A percentile compares a stretch with the other conserved stretches of the same genome.
Evolutionary conservation across 2,888 invertebrate genomes (phyloP).

Genomic region (Aporophyla lueneburgensis): DNA sequence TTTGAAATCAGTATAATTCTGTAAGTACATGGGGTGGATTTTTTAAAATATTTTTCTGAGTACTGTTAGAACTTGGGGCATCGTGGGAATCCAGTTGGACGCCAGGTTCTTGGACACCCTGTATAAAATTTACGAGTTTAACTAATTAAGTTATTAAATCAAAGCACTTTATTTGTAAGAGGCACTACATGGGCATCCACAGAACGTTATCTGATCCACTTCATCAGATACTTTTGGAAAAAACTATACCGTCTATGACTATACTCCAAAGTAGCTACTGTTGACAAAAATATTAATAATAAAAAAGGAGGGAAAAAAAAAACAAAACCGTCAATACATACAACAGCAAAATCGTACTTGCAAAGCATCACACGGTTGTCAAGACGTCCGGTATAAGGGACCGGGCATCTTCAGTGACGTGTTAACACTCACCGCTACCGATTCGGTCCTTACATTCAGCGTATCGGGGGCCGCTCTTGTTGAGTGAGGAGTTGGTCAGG

Average conservation of each 20-base stretch:
- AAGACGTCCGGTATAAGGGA: conserved; percentile 53
- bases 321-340: conserved; percentile 42
- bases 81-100: no score
- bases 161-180: neutral
- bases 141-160: no score
- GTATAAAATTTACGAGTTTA: no score
- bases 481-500: conserved; percentile 97
- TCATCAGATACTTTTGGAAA: neutral
- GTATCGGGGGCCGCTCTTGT: conserved; percentile 96
- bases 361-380: conserved; percentile 48
- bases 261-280: neutral
- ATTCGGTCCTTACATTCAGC: conserved; percentile 95
- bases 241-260: neutral
- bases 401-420: conserved; percentile 69
- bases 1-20: no score
- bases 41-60: no score
- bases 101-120: no score
- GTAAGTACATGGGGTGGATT: no score
- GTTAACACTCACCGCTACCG: conserved; percentile 92
- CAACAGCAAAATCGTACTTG: conserved; percentile 49
- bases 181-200: neutral
- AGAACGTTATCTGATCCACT: neutral
- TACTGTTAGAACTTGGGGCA: no score
- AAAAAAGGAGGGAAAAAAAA: conserved; percentile 5
- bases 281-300: neutral